Percentiles rank a stretch among this genome's conserved stretches.
Evolutionary conservation across 2,113 vertebrate genomes (phyloP).

Genomic region (Onychostoma macrolepis): DNA sequence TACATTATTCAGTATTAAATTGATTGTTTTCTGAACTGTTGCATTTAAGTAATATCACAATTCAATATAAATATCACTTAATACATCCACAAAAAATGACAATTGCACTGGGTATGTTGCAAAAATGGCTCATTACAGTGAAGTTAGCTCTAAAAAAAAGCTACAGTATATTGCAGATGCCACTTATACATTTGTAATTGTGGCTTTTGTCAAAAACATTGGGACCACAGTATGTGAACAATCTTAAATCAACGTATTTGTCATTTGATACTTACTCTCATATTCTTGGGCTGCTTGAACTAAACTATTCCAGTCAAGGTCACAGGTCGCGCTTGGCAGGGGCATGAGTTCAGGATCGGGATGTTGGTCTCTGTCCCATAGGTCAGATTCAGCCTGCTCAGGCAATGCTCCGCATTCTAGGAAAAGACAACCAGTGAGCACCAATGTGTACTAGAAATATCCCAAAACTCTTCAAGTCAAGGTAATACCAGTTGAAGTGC

Average conservation of each 20-base stretch:
- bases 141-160: no score
- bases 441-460: background rate
- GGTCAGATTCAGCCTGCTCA: conserved; percentile 1
- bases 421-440: background rate
- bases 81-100: background rate
- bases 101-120: background rate
- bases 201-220: background rate
- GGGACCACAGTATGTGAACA: background rate
- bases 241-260: background rate
- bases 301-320: conserved; percentile 79
- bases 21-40: background rate
- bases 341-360: conserved; percentile 69
- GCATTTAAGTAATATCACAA: background rate
- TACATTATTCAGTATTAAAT: background rate
- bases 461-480: background rate
- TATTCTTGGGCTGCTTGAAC: conserved; percentile 78
- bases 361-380: conserved; percentile 29
- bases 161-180: background rate
- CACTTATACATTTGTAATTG: background rate
- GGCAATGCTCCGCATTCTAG: conserved; percentile 21
- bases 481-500: background rate
- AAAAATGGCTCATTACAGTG: no score
- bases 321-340: conserved; percentile 64
- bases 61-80: background rate
- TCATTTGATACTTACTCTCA: conserved; percentile 67